Conservation (phyloP, 2,888 invertebrate species). For the Amblyteles armatorius region DNA sequence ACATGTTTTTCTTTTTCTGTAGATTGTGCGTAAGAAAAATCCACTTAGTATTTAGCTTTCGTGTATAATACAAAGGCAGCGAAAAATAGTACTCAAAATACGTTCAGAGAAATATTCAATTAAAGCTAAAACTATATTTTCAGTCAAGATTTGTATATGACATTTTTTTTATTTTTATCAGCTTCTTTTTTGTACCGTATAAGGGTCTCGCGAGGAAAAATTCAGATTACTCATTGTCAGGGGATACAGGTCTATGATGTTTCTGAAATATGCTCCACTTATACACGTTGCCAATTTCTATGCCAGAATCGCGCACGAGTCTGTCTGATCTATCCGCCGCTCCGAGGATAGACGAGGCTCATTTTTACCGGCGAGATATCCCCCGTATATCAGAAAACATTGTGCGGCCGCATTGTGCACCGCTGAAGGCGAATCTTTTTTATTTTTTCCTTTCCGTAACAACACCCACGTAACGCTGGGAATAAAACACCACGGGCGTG, state of each 20-base stretch:
- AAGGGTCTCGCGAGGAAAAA: background rate
- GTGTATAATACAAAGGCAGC: background rate
- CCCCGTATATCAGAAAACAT: background rate
- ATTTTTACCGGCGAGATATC: background rate
- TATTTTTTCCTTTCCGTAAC: background rate
- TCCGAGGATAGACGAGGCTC: background rate
- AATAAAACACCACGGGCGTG: background rate
- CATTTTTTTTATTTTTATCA: background rate
- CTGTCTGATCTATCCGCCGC: background rate
- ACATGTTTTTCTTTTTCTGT: no score
- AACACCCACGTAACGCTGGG: background rate
- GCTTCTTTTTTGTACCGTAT: background rate
- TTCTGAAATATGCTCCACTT: background rate
- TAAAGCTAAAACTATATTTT: background rate
- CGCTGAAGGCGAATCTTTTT: background rate
- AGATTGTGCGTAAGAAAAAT: no score
- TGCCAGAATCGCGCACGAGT: background rate
- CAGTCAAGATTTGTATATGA: background rate
- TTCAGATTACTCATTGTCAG: constrained; percentile 1
- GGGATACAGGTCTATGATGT: background rate
- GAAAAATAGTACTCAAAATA: background rate
- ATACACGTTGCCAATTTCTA: background rate
- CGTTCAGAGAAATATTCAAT: background rate
- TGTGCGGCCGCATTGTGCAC: background rate
- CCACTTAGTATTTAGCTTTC: no score